Conservation (phyloP, 1,140 invertebrate species). For the Papilio machaon region DNA sequence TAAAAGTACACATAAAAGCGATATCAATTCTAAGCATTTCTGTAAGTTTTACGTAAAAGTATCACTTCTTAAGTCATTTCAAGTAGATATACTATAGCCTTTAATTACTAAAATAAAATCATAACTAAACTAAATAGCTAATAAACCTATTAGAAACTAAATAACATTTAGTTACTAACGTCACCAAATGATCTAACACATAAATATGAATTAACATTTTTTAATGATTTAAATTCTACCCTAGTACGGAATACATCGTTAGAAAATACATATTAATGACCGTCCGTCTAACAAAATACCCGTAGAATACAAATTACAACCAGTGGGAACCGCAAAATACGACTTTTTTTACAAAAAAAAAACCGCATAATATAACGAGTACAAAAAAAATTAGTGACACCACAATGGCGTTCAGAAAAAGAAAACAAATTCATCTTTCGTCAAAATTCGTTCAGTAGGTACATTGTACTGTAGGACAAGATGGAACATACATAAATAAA, state of each 20-base stretch:
- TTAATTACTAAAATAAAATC: neutral
- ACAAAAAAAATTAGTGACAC: no score
- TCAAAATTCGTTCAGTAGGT: no score
- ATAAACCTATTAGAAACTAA: neutral
- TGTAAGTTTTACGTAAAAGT: no score
- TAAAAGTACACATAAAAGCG: no score
- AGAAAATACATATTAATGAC: conserved; percentile 4
- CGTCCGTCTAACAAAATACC: neutral
- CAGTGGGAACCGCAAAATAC: neutral
- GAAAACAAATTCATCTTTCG: no score
- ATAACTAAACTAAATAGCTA: neutral
- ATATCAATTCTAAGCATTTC: no score
- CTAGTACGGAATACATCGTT: neutral
- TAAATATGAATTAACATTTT: neutral
- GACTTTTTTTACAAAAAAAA: neutral
- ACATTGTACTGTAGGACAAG: no score
- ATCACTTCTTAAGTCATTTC: no score
- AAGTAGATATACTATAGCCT: no score
- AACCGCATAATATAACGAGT: neutral
- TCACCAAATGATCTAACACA: conserved; percentile 5
- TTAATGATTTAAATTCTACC: neutral
- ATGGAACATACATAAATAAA: no score
- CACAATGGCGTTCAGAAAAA: no score
- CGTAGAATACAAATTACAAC: conserved; percentile 1
- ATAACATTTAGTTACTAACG: neutral